These are phyloP conservation scores for Acipenser transmontanus DNA, from an alignment of 2,797 vertebrate genomes.

Conservation along the genomic window DNA sequence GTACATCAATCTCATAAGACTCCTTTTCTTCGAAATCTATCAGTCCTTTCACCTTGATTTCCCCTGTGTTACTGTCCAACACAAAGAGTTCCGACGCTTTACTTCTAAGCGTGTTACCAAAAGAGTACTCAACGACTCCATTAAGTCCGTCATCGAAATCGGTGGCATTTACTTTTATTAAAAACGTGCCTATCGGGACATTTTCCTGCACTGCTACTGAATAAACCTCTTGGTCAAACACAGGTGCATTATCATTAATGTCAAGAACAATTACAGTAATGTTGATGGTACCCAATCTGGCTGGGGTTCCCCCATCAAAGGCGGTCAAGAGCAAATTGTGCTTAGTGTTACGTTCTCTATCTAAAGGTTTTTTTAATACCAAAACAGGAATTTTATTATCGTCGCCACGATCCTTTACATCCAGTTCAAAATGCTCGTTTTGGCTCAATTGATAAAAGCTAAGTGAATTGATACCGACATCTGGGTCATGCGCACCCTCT, in stretches of 20 bases:
- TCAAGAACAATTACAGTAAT: conserved; percentile 44
- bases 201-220: conserved; percentile 33
- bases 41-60: conserved; percentile 29
- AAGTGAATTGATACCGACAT: conserved; percentile 39
- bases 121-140: conserved; percentile 33
- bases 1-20: conserved; percentile 37
- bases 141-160: conserved; percentile 41
- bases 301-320: conserved; percentile 41
- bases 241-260: conserved; percentile 58
- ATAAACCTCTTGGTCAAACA: conserved; percentile 37
- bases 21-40: conserved; percentile 38
- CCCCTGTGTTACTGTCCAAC: conserved; percentile 26
- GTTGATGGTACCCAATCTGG: conserved; percentile 23
- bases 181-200: neutral
- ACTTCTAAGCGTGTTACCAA: conserved; percentile 18
- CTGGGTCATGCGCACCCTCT: conserved; percentile 37
- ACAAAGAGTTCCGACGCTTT: conserved; percentile 24
- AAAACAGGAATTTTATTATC: conserved; percentile 42
- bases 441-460: conserved; percentile 41
- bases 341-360: conserved; percentile 22
- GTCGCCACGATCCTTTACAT: conserved; percentile 38
- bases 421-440: conserved; percentile 42
- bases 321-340: conserved; percentile 25
- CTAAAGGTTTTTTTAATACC: conserved; percentile 35
- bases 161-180: conserved; percentile 37